phyloP scores from a whole-genome alignment of 1,140 invertebrate genomes.

The Penaeus indicus region DNA sequence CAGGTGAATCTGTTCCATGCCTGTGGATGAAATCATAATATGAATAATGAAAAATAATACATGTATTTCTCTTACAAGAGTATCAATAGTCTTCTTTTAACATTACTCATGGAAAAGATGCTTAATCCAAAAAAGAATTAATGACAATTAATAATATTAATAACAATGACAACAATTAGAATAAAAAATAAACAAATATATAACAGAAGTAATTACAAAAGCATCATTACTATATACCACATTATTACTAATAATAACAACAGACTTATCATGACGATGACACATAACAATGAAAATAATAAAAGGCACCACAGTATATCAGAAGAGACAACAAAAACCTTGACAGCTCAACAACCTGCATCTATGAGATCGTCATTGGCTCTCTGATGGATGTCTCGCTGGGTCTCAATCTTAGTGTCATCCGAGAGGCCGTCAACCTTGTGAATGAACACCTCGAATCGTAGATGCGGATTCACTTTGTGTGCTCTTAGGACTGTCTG shows the following conservation, averaged over 20 bases:
- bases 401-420: slow-evolving; percentile 98
- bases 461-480: slow-evolving; percentile 95
- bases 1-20: slow-evolving; percentile 86
- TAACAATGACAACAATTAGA: too few relatives aligned
- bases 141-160: not conserved
- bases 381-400: slow-evolving; percentile 96
- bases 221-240: not conserved
- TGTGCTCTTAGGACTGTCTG: slow-evolving; percentile 94
- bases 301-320: slow-evolving; percentile 20
- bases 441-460: slow-evolving; percentile 99
- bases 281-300: slow-evolving; percentile 11
- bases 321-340: slow-evolving; percentile 67
- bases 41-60: slow-evolving; percentile 2
- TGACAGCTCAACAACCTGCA: slow-evolving; percentile 74
- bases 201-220: not conserved
- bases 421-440: slow-evolving; percentile 99
- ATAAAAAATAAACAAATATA: not conserved
- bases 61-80: too few relatives aligned
- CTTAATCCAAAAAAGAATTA: not conserved
- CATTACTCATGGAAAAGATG: not conserved
- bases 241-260: not conserved
- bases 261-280: not conserved
- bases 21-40: slow-evolving; percentile 70
- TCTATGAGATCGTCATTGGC: slow-evolving; percentile 95
- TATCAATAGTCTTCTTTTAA: too few relatives aligned